These are phyloP conservation scores for Scomber japonicus DNA, from an alignment of 2,113 vertebrate genomes.

Conservation along the genomic window DNA sequence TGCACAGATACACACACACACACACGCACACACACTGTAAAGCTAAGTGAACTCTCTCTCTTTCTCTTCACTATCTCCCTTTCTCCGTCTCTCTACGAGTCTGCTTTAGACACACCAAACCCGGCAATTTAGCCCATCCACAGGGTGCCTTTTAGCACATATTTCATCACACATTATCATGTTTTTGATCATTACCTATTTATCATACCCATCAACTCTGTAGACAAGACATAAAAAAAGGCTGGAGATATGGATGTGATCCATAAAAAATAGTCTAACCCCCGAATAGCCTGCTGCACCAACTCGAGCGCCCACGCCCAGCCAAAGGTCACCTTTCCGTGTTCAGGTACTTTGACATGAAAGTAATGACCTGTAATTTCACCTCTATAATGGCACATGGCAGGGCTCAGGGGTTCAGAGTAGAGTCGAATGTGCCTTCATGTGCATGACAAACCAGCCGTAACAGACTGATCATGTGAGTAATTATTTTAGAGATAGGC, in stretches of 20 bases:
- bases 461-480: neutral
- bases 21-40: conserved; percentile 29
- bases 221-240: conserved; percentile 4
- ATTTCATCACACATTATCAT: conserved; percentile 35
- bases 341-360: conserved; percentile 70
- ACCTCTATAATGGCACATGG: conserved; percentile 41
- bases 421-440: conserved; percentile 11
- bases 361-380: conserved; percentile 73
- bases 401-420: conserved; percentile 3
- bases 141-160: conserved; percentile 31
- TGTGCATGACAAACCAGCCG: neutral
- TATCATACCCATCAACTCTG: conserved; percentile 16
- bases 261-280: conserved; percentile 34
- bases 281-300: conserved; percentile 29
- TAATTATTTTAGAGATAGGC: conserved; percentile 20
- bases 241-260: conserved; percentile 36
- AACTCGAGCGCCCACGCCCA: conserved; percentile 38
- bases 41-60: conserved; percentile 29
- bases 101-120: conserved; percentile 35
- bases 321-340: conserved; percentile 68
- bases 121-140: conserved; percentile 10
- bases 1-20: conserved; percentile 49
- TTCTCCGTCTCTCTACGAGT: conserved; percentile 8
- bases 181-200: conserved; percentile 48
- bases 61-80: conserved; percentile 22